phyloP scores from a whole-genome alignment of 2,797 vertebrate species.

The Melanitta fusca region DNA sequence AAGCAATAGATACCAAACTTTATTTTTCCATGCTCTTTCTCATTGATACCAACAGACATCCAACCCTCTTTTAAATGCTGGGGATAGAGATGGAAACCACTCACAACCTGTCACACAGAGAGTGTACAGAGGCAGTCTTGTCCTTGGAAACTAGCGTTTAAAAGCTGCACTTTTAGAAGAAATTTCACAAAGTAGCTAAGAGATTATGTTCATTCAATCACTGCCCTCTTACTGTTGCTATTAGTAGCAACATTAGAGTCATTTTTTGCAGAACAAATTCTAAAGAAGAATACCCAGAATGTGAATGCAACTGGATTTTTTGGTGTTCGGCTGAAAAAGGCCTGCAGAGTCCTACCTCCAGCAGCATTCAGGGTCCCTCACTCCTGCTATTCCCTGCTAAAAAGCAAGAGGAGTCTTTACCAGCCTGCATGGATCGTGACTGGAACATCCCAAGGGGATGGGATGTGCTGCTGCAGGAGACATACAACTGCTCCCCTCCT shows the following conservation, averaged over 20 bases:
- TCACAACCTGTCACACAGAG: constrained; percentile 7
- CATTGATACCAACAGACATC: neutral
- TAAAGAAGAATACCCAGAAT: neutral
- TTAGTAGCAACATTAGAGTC: neutral
- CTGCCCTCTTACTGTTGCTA: neutral
- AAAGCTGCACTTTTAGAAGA: neutral
- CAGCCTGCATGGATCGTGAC: neutral
- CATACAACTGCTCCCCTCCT: neutral
- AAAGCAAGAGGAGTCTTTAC: neutral
- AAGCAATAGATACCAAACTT: neutral
- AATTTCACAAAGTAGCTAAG: neutral
- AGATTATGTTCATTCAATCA: neutral
- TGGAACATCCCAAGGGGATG: neutral
- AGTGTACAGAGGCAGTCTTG: neutral
- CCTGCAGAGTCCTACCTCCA: neutral
- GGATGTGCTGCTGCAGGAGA: accelerated
- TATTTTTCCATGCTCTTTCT: neutral
- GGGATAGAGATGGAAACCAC: constrained; percentile 8
- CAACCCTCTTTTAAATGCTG: neutral
- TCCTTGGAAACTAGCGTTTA: neutral
- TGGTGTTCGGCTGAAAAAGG: neutral
- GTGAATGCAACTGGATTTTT: neutral
- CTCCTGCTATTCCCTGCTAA: neutral
- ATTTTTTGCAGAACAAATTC: neutral
- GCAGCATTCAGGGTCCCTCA: neutral